Evolutionary conservation across 2,797 vertebrate genomes (phyloP), one percentile per base, ranked within the genome.

Genomic region (Diceros bicornis): DNA sequence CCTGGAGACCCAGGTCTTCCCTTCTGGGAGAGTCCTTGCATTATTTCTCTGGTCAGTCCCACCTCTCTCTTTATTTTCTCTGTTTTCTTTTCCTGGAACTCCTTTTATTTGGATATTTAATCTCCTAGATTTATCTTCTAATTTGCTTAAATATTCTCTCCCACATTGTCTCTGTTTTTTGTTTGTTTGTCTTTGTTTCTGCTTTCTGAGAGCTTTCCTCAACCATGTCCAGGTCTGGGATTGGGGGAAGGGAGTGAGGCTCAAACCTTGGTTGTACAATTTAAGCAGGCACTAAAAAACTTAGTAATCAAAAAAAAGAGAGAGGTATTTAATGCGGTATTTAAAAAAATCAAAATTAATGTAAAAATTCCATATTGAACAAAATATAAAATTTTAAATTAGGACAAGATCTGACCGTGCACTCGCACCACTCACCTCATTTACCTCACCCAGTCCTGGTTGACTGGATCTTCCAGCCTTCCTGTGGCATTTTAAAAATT

Each of bases 71-170:
- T 79, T 62, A 13, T 74, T 47, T 29, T 44, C 61, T 88, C 57
- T 61, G 6, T 88, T 68, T 18, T 88, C 44, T 93, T 90, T 95
- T 41, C 71, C 50, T 91, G 82, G 50, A 95, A 91, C 52, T 72
- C 12, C 6, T 85, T 87, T 93, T 82, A 62, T 79, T 62, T 81
- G 23, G 13, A 29, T 57, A 82, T 82, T 86, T 86, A 57, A 34
- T 44, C 50, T 93, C 59, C 32, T 93, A 57, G 47, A 75, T 52
- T 78, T 78, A 47, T 55, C 14, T 91, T 82, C 55, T 87, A 34
- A 61, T 87, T 87, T 87, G 81, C 59, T 47, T 92, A 57, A 14
- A 50, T 74, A 57, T 72, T 68, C 12, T 95, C n/a, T 92, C 47
- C 44, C 69, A 55, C 2, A 7, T 64, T 55, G 7, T 55, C 44